Evolutionary conservation across 2,113 vertebrate genomes (phyloP), one percentile per base, ranked within the genome.

Genomic region (Myotis davidii): DNA sequence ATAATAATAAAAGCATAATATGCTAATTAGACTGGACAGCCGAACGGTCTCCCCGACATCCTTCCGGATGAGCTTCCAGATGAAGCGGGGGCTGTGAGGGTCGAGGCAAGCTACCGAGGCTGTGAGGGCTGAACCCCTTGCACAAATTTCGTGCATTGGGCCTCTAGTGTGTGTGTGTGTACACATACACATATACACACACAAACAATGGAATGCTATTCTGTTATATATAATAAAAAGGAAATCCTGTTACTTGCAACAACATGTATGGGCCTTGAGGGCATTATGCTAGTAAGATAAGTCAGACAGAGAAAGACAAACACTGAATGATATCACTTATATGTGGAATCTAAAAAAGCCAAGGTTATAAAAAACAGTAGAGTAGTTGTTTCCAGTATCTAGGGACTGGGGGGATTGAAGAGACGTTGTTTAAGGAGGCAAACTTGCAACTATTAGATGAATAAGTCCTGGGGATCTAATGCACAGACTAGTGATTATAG

Each of bases 171-270:
- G n/a, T 85, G 23, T 14, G 39, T 39, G 39, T 39, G 39, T 39
- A 69, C 29, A 79, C 17, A 70, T 37, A 72, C 50, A 54, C 17
- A 54, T 5, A 17, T 1, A 54, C 52, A 54, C 16, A 54, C 16
- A 54, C 5, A 52, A 54, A 54, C 5, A 52, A 54, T 54, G 52
- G 18, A 54, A 54, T 54, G 17, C 52, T 64, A 61, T 50, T 83
- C 39, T 37, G 17, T 20, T 20, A 27, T 37, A 25, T 13, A 27
- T 29, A 25, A 52, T 56, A 72, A 69, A 17, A 64, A 52, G 45
- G 32, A 77, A 27, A 91, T 64, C 18, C n/a, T 79, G 48, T 34
- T 59, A 84, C 50, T 74, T 91, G 42, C 45, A 61, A 73, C 23
- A 29, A 74, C 25, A 32, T 52, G 67, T 5, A 50, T 74, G n/a